Percentiles rank a stretch among this genome's conserved stretches.
These are phyloP conservation scores for Lytechinus variegatus DNA, from an alignment of 35 echinoderm and acorn worm genomes.

Conservation along the genomic window DNA sequence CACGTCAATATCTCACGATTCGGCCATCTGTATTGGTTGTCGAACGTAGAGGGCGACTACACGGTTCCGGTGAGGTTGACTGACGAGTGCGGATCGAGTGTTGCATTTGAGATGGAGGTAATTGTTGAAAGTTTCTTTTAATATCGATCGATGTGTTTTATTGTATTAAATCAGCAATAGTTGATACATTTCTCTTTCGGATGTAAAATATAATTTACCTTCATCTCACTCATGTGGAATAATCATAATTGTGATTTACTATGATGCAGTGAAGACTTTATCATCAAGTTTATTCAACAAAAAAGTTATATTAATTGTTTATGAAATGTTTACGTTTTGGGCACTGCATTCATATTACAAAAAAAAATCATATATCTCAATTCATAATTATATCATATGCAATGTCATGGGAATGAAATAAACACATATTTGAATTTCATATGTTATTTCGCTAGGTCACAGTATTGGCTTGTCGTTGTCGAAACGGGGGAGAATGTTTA, in stretches of 20 bases:
- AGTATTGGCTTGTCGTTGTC: slow-evolving; percentile 45
- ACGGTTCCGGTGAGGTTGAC: slow-evolving; percentile 54
- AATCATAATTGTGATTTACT: no score
- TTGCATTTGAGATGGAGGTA: slow-evolving; percentile 54
- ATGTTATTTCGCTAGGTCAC: neutral
- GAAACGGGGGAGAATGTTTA: slow-evolving; percentile 56
- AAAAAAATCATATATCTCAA: no score
- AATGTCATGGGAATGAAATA: neutral
- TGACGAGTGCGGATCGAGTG: slow-evolving; percentile 57
- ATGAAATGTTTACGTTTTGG: no score
- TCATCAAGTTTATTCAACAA: no score
- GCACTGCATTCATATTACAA: no score
- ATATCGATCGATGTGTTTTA: neutral
- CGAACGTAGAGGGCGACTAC: slow-evolving; percentile 51
- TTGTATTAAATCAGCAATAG: no score
- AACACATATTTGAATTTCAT: neutral
- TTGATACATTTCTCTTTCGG: no score
- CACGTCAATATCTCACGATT: slow-evolving; percentile 37
- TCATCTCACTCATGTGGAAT: no score
- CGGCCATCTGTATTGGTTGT: slow-evolving; percentile 54
- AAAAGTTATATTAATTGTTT: no score
- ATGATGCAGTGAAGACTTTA: no score
- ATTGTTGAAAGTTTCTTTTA: neutral
- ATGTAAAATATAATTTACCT: no score
- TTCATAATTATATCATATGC: no score